Percentiles rank a stretch among this genome's conserved stretches.
Conservation (phyloP, 2,888 invertebrate species). For the Oligia latruncula region DNA sequence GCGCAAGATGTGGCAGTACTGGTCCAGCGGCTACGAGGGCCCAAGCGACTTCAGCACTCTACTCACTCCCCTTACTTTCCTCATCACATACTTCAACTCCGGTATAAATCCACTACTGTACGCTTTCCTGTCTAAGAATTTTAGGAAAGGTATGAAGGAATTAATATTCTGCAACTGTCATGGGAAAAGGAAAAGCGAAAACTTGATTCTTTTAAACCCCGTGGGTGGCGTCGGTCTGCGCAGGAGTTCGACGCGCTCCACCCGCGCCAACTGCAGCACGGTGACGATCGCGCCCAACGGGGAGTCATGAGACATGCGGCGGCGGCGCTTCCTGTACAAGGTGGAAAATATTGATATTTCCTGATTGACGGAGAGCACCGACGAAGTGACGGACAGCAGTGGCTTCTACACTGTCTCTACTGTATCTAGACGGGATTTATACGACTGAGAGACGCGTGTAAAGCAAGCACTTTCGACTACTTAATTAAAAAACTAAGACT, state of each 20-base stretch:
- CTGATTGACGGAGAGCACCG: conserved; percentile 89
- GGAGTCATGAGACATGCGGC: conserved; percentile 87
- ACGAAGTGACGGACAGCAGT: conserved; percentile 87
- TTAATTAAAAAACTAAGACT: conserved; percentile 44
- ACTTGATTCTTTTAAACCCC: conserved; percentile 84
- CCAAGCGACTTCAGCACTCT: conserved; percentile 93
- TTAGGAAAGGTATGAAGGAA: conserved; percentile 96
- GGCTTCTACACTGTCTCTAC: conserved; percentile 84
- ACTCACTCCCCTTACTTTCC: conserved; percentile 95
- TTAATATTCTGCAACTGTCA: conserved; percentile 91
- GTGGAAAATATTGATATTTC: conserved; percentile 85
- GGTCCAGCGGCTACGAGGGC: conserved; percentile 93
- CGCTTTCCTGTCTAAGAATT: conserved; percentile 95
- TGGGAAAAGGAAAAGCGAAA: conserved; percentile 83
- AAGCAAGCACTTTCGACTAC: conserved; percentile 15
- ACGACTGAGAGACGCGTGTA: conserved; percentile 71
- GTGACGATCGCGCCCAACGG: conserved; percentile 88
- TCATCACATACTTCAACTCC: conserved; percentile 97
- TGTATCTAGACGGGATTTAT: conserved; percentile 83
- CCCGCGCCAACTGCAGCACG: conserved; percentile 89
- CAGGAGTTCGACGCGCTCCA: conserved; percentile 88
- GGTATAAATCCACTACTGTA: conserved; percentile 97
- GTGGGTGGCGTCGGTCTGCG: conserved; percentile 84
- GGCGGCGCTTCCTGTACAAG: conserved; percentile 84
- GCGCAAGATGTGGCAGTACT: conserved; percentile 96